These are phyloP conservation scores for Argya squamiceps DNA, from an alignment of 2,797 vertebrate genomes.

Conservation along the genomic window DNA sequence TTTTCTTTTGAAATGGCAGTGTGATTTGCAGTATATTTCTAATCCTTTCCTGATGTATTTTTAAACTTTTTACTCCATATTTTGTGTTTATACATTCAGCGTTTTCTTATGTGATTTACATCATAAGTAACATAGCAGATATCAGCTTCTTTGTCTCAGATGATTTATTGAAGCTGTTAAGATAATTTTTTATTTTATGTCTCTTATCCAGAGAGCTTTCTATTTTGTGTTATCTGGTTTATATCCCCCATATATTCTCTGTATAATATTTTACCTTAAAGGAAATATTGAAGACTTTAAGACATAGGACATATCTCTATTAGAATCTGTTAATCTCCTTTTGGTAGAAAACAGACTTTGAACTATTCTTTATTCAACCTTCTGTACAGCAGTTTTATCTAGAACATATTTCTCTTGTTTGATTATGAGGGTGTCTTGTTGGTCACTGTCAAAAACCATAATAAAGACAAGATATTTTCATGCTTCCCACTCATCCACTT, in stretches of 20 bases:
- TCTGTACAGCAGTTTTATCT: not conserved
- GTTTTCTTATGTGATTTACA: not conserved
- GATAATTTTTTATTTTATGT: not conserved
- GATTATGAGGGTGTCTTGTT: not conserved
- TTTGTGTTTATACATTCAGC: not conserved
- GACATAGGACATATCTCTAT: accelerated
- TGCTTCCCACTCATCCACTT: not conserved
- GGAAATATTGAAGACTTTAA: not conserved
- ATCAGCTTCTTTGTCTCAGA: not conserved
- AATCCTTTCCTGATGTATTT: not conserved
- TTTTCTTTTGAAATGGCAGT: not conserved
- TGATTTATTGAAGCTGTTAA: not conserved
- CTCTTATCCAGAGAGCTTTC: not conserved
- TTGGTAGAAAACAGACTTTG: not conserved
- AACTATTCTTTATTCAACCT: not conserved
- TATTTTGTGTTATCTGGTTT: not conserved
- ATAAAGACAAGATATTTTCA: not conserved
- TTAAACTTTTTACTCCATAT: not conserved
- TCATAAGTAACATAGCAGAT: not conserved
- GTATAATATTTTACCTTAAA: not conserved
- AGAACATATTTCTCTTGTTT: not conserved
- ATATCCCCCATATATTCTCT: not conserved
- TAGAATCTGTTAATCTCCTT: not conserved
- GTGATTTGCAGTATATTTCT: not conserved
- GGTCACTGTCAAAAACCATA: not conserved